These are phyloP conservation scores for Sericinus montela DNA, from an alignment of 2,888 invertebrate species.

Conservation along the genomic window DNA sequence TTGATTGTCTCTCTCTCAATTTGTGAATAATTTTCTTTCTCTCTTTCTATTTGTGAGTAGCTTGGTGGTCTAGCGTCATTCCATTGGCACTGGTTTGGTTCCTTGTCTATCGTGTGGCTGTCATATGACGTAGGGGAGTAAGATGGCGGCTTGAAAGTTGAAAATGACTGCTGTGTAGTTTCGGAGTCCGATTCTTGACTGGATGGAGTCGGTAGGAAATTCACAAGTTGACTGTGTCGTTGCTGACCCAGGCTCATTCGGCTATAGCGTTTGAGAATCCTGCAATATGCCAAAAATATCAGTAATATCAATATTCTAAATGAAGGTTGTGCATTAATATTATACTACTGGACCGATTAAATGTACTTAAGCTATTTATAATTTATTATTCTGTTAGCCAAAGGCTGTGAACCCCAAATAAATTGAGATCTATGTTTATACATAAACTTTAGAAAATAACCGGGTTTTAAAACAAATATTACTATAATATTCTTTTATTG, in stretches of 20 bases:
- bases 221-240: slow-evolving; percentile 86
- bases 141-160: slow-evolving; percentile 74
- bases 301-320: no score
- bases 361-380: no score
- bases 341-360: no score
- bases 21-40: slow-evolving; percentile 48
- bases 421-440: no score
- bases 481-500: no score
- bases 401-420: no score
- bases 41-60: slow-evolving; percentile 40
- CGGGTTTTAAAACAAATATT: no score
- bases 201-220: slow-evolving; percentile 84
- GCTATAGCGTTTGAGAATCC: slow-evolving; percentile 83
- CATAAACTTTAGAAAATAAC: no score
- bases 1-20: slow-evolving; percentile 63
- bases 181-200: slow-evolving; percentile 64
- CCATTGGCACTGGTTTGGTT: slow-evolving; percentile 73
- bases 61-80: slow-evolving; percentile 76
- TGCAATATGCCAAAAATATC: slow-evolving; percentile 31
- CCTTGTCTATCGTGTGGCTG: slow-evolving; percentile 62
- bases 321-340: no score
- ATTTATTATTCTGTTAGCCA: no score
- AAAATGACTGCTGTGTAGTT: slow-evolving; percentile 66
- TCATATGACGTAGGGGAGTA: slow-evolving; percentile 75
- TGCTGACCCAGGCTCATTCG: slow-evolving; percentile 68